Percentiles rank a stretch among this genome's conserved stretches.
These are phyloP conservation scores for Brachionus asplanchnoidis DNA, from an alignment of 1,140 invertebrate species.

Conservation along the genomic window DNA sequence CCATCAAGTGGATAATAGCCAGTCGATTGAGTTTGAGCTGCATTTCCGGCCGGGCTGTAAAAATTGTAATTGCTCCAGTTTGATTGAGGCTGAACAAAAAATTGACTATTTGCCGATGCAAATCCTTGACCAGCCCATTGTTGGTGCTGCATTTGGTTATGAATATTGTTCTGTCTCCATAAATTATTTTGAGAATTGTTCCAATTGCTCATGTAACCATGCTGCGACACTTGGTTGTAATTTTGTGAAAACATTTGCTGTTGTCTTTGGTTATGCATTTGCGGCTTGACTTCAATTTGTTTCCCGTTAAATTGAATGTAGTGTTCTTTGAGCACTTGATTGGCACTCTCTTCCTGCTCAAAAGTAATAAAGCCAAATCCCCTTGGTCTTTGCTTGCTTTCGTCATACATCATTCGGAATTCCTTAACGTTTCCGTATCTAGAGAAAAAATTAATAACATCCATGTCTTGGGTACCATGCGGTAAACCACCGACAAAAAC, in stretches of 20 bases:
- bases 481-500: constrained; percentile 36
- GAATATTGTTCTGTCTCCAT: constrained; percentile 5
- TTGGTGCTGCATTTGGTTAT: neutral
- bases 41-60: neutral
- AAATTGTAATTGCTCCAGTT: constrained; percentile 6
- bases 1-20: constrained; percentile 8
- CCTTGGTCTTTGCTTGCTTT: neutral
- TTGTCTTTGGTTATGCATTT: constrained; percentile 26
- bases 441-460: constrained; percentile 13
- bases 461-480: constrained; percentile 25
- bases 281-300: constrained; percentile 14
- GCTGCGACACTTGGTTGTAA: neutral
- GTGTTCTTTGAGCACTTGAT: constrained; percentile 7
- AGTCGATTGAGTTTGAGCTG: neutral
- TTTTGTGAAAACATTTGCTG: constrained; percentile 25
- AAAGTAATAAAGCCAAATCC: constrained; percentile 37
- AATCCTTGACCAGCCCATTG: neutral
- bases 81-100: constrained; percentile 7
- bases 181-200: neutral
- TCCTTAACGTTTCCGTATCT: constrained; percentile 15
- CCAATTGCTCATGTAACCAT: constrained; percentile 16
- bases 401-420: constrained; percentile 15
- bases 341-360: neutral
- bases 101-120: constrained; percentile 7
- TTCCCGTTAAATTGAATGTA: constrained; percentile 30